Conservation (phyloP, 2,113 vertebrate genomes). For the Mesitornis unicolor region DNA sequence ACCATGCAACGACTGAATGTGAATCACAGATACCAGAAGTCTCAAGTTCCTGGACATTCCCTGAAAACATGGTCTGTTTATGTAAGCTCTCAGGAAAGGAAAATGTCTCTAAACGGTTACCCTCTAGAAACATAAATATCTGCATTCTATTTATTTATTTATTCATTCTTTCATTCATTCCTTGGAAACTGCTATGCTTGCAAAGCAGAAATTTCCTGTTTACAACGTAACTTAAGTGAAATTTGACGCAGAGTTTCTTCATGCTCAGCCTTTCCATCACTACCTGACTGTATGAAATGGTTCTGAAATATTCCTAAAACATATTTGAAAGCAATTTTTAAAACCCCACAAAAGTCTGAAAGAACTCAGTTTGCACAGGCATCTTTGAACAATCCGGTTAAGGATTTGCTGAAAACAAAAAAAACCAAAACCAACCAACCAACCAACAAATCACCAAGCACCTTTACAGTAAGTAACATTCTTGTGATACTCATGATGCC, state of each 20-base stretch:
- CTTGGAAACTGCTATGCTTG: background rate
- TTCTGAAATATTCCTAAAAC: background rate
- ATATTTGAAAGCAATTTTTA: background rate
- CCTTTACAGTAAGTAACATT: background rate
- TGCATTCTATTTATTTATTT: too few relatives aligned
- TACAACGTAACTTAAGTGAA: background rate
- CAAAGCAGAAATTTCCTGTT: background rate
- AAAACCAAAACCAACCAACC: too few relatives aligned
- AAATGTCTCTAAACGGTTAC: background rate
- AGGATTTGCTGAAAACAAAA: background rate
- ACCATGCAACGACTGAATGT: fast-evolving
- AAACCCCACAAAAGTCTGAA: background rate
- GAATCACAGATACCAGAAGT: background rate
- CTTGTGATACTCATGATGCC: background rate
- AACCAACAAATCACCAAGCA: too few relatives aligned
- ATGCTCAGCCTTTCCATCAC: background rate
- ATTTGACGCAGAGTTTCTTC: background rate
- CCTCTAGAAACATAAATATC: background rate
- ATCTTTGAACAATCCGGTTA: background rate
- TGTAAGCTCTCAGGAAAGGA: background rate
- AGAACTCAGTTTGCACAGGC: background rate
- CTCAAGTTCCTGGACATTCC: background rate
- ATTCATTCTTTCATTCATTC: too few relatives aligned
- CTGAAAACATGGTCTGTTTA: background rate
- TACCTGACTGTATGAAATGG: background rate